Evolutionary conservation across 2,888 invertebrate genomes (phyloP).

Genomic region (Melieria picta): DNA sequence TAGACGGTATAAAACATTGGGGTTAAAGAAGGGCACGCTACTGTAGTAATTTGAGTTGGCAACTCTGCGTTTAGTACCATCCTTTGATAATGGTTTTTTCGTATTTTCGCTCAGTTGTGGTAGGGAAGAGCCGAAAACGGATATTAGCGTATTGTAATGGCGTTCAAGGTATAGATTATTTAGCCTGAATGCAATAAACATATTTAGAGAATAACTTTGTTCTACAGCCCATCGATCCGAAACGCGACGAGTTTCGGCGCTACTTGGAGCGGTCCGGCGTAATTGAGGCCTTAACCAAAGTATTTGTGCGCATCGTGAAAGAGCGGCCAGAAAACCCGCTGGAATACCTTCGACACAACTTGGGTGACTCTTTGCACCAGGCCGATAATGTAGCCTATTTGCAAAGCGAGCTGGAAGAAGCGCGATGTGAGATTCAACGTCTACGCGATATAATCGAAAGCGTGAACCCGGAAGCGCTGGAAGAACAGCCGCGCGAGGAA

Average conservation of each 20-base stretch:
- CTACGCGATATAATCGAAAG: constrained; percentile 52
- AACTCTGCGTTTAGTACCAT: no score
- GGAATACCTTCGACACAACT: constrained; percentile 58
- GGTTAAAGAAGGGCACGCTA: no score
- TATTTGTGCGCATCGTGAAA: constrained; percentile 60
- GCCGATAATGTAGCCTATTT: constrained; percentile 57
- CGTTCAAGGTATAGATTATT: no score
- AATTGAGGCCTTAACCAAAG: constrained; percentile 63
- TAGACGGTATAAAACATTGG: no score
- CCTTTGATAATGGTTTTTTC: no score
- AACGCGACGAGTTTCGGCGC: constrained; percentile 65
- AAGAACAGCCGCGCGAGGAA: constrained; percentile 19
- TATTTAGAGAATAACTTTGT: background rate
- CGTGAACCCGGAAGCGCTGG: constrained; percentile 53
- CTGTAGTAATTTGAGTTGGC: no score
- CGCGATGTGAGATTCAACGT: constrained; percentile 55
- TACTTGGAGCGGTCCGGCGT: constrained; percentile 64
- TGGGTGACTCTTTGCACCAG: constrained; percentile 59
- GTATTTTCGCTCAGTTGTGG: no score
- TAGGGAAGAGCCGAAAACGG: no score
- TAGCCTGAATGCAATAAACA: no score
- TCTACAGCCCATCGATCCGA: constrained; percentile 63
- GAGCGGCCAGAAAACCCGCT: constrained; percentile 63
- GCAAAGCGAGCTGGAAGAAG: constrained; percentile 55
- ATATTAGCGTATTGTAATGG: no score